Conservation (phyloP, 2,797 vertebrate species). For the Loris lydekkerianus region DNA sequence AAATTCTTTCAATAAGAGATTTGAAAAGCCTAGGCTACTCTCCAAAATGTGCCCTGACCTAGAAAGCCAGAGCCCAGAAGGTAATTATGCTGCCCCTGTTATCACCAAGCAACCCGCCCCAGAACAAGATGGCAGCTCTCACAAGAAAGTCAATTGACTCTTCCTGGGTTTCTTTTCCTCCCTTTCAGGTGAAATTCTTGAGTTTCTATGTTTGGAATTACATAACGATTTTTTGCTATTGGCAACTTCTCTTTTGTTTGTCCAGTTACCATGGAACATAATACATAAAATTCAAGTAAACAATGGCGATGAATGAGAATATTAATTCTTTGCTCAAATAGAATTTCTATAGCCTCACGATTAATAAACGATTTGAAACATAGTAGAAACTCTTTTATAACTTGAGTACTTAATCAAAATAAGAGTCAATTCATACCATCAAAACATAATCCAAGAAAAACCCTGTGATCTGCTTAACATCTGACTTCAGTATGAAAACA, state of each 20-base stretch:
- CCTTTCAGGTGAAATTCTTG: slow-evolving; percentile 10
- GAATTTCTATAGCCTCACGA: slow-evolving; percentile 14
- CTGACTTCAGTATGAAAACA: neutral
- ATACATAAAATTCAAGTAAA: slow-evolving; percentile 38
- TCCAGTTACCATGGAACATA: neutral
- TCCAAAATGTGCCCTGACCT: neutral
- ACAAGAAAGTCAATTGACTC: neutral
- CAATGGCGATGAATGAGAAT: neutral
- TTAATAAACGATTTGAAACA: slow-evolving; percentile 21
- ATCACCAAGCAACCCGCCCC: neutral
- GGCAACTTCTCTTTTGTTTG: neutral
- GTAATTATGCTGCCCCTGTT: neutral
- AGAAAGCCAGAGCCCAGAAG: neutral
- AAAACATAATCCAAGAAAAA: slow-evolving; percentile 42
- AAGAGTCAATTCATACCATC: neutral
- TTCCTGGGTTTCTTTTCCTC: neutral
- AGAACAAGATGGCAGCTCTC: neutral
- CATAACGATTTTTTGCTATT: neutral
- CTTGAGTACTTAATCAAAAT: neutral
- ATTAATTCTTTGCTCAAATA: slow-evolving; percentile 7
- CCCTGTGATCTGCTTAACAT: neutral
- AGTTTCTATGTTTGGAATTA: slow-evolving; percentile 22
- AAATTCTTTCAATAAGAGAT: neutral
- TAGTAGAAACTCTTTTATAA: slow-evolving; percentile 11
- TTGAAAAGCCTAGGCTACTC: neutral